A percentile compares a stretch with the other conserved stretches of the same genome.
Evolutionary conservation across 2,888 invertebrate species (phyloP).

Genomic region (Epinotia ramella): DNA sequence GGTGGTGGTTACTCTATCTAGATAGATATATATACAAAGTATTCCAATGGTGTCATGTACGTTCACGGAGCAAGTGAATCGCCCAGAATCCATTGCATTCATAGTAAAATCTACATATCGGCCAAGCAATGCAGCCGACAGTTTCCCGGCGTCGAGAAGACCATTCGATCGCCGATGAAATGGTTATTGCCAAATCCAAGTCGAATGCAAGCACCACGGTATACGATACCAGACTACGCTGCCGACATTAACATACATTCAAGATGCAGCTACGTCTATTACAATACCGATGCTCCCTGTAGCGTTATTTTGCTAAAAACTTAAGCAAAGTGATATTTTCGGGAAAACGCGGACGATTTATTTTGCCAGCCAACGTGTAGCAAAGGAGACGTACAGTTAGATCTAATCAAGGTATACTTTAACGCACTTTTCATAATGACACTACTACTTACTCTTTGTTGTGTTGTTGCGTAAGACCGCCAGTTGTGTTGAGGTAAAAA

Average conservation of each 20-base stretch:
- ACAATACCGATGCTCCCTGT: slow-evolving; percentile 9
- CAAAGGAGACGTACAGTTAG: no score
- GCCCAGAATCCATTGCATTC: slow-evolving; percentile 23
- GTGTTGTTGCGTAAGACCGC: no score
- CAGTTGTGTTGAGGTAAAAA: no score
- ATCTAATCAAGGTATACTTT: no score
- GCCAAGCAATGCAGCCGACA: slow-evolving; percentile 55
- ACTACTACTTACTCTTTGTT: no score
- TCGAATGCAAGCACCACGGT: slow-evolving; percentile 51
- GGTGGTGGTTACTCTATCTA: no score
- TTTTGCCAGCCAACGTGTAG: no score
- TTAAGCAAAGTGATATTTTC: background rate
- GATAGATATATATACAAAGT: background rate
- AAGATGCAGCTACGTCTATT: slow-evolving; percentile 21
- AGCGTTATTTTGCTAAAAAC: background rate
- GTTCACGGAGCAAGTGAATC: background rate
- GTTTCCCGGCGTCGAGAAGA: slow-evolving; percentile 58
- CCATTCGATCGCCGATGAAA: slow-evolving; percentile 61
- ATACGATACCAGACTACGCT: slow-evolving; percentile 39
- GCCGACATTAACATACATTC: slow-evolving; percentile 18
- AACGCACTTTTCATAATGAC: no score
- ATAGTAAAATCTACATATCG: slow-evolving; percentile 43
- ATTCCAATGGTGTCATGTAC: background rate
- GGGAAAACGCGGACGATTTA: no score
- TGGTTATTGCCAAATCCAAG: slow-evolving; percentile 59